A percentile compares a stretch with the other conserved stretches of the same genome.
Conservation (phyloP, 2,797 vertebrate genomes). For the Choloepus didactylus region DNA sequence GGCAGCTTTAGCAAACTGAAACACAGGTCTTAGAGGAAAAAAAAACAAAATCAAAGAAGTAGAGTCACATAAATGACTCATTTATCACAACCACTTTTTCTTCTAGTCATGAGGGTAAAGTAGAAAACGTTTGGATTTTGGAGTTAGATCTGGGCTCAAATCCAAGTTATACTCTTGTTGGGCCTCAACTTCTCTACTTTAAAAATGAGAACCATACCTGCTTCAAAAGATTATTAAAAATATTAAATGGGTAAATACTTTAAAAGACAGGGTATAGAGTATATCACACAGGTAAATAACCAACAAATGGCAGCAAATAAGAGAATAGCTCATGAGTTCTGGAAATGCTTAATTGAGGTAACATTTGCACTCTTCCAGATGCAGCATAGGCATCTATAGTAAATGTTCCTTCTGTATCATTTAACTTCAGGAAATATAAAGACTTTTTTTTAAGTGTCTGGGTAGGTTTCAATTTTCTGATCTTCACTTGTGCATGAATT, state of each 20-base stretch:
- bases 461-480: background rate
- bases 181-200: background rate
- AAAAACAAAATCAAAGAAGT: background rate
- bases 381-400: background rate
- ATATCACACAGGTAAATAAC: background rate
- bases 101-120: background rate
- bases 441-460: slow-evolving; percentile 34
- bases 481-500: background rate
- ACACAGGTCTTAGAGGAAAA: background rate
- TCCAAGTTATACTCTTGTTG: background rate
- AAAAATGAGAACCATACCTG: background rate
- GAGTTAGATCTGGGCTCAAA: background rate
- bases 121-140: background rate
- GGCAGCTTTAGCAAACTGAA: too few species aligned
- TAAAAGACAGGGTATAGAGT: background rate
- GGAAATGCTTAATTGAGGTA: background rate
- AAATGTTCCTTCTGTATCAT: background rate
- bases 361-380: background rate
- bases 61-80: background rate
- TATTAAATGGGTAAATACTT: slow-evolving; percentile 26
- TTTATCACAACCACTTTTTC: background rate
- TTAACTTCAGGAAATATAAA: slow-evolving; percentile 1
- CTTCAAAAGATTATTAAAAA: background rate
- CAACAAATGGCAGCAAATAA: background rate
- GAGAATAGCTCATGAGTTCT: background rate